Percentiles rank a stretch among this genome's conserved stretches.
Conservation (phyloP, 2,888 invertebrate genomes). For the Alsophila aescularia region DNA sequence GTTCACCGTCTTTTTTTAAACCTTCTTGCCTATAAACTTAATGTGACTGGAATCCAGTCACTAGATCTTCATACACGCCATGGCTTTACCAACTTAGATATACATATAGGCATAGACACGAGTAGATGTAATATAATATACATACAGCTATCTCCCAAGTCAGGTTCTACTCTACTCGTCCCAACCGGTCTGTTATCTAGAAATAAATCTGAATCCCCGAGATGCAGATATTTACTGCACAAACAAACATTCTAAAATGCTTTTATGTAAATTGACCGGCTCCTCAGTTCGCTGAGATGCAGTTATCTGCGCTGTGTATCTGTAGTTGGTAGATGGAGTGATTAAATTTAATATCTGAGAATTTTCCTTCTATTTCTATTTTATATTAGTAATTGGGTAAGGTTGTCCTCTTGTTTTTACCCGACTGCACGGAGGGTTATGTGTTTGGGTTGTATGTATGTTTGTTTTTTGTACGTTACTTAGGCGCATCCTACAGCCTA, state of each 20-base stretch:
- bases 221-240: slow-evolving; percentile 32
- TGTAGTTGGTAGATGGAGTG: slow-evolving; percentile 7
- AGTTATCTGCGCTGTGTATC: slow-evolving; percentile 15
- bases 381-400: background rate
- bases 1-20: too few species aligned
- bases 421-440: background rate
- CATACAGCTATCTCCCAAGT: background rate
- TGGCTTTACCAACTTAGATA: background rate
- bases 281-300: slow-evolving; percentile 12
- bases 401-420: background rate
- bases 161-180: slow-evolving; percentile 13
- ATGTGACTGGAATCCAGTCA: too few species aligned
- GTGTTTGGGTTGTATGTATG: too few species aligned
- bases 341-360: slow-evolving; percentile 8
- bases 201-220: slow-evolving; percentile 31
- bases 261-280: slow-evolving; percentile 28
- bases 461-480: too few species aligned
- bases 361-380: background rate
- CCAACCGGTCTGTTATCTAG: slow-evolving; percentile 34
- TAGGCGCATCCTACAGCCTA: too few species aligned
- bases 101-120: too few species aligned
- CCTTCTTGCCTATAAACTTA: too few species aligned
- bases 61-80: background rate
- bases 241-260: slow-evolving; percentile 29
- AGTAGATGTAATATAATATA: too few species aligned